Base-by-base conservation (phyloP, 2,113 vertebrate species). In the Machaerirhynchus nigripectus region DNA sequence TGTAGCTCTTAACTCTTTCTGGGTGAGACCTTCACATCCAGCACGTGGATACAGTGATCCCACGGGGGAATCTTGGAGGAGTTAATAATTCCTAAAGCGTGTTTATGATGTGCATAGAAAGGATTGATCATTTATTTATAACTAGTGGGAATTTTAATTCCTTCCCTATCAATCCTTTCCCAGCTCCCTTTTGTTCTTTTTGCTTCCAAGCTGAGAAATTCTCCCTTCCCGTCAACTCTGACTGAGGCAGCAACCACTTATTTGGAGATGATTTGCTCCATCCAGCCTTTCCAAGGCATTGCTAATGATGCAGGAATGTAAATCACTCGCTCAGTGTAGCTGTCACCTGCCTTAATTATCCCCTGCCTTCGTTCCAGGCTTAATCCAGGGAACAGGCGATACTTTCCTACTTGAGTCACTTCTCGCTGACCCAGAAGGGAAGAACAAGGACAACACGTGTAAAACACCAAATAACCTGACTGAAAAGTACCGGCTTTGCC, bases 291-390 rank as follows among this genome's bases (percentile, higher is more conserved):
- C 76, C 76, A 91, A 84, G 78, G 60, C 69, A 67, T 59, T 50
- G 27, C 67, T 92, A 90, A 86, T 10, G 56, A 86, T 63, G 46
- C 47, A 63, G 55, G 56, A 86, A 92, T 0, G 11, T 75, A 89
- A 95, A 96, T 86, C 71, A 59, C 40, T 88, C 30, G 2, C 27
- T 84, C 65, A 6, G 37, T 2, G 90, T 64, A 49, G 61, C 81
- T 91, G 91, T 87, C 74, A 84, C 76, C 59, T 61, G 74, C 49
- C 86, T 84, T 96, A 91, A 95, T 94, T 85, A 93, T 65, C 61
- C 65, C 40, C 61, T 65, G 12, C 5, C 7, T 76, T 63, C 12
- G 39, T 92, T 82, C 89, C 68, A 42, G 71, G 31, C 47, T 46
- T 84, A 88, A 87, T 57, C 78, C 84, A 61, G 83, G 28, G 67